Evolutionary conservation across 2,797 vertebrate species (phyloP).

Genomic region (Pseudocheirus occidentalis): DNA sequence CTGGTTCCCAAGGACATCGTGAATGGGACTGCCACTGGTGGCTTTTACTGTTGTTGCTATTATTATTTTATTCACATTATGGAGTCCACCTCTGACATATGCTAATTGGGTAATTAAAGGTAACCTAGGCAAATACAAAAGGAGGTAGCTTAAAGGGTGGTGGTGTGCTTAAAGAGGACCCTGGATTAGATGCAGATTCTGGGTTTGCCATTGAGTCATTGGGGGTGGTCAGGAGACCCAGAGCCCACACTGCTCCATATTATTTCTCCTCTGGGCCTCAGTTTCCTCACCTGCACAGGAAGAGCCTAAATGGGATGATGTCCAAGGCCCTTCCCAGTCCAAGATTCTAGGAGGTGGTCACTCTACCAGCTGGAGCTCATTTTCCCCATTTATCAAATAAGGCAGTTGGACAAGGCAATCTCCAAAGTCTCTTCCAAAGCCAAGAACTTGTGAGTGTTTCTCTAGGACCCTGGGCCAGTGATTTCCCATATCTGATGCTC

Average conservation of each 20-base stretch:
- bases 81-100: neutral
- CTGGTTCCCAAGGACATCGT: neutral
- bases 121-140: neutral
- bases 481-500: neutral
- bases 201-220: neutral
- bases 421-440: neutral
- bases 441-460: neutral
- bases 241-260: neutral
- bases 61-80: neutral
- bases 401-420: neutral
- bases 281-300: neutral
- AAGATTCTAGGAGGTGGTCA: neutral
- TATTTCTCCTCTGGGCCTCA: neutral
- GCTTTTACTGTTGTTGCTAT: neutral
- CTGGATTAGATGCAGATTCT: neutral
- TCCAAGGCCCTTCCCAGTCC: neutral
- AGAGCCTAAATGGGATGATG: neutral
- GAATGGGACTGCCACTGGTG: neutral
- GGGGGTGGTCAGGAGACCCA: too few relatives aligned
- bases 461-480: neutral
- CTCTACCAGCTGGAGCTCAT: neutral
- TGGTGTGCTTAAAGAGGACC: neutral
- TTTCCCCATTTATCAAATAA: neutral
- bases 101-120: neutral
- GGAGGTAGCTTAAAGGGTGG: neutral